Evolutionary conservation across 1,140 invertebrate genomes (phyloP).

Genomic region (Sycophila sp.): DNA sequence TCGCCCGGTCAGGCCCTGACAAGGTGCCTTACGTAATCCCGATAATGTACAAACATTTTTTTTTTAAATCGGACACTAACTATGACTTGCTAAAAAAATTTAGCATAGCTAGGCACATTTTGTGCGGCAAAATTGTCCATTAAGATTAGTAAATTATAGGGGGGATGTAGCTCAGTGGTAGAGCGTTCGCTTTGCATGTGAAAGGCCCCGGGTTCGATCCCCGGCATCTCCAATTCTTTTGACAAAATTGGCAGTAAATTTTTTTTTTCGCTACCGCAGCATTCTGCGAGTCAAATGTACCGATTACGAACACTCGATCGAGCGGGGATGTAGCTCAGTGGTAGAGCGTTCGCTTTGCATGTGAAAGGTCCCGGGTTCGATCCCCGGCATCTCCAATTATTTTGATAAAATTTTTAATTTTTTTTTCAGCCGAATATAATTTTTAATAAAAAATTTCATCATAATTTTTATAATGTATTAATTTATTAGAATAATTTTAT

Average conservation of each 20-base stretch:
- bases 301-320: no score
- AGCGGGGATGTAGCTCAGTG: conserved; percentile 65
- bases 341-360: conserved; percentile 78
- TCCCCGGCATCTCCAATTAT: conserved; percentile 74
- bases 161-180: conserved; percentile 67
- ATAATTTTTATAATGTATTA: neutral
- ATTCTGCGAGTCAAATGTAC: no score
- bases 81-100: no score
- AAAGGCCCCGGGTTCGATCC: conserved; percentile 79
- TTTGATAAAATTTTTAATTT: conserved; percentile 43
- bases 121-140: no score
- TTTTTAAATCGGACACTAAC: no score
- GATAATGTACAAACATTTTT: no score
- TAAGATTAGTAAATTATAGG: no score
- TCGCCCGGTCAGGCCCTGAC: no score
- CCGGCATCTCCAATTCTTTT: conserved; percentile 72
- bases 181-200: conserved; percentile 80
- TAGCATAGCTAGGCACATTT: no score
- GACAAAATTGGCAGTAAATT: neutral
- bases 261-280: no score
- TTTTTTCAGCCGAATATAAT: neutral
- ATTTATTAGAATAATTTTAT: neutral
- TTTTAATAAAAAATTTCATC: neutral
- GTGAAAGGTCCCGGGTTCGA: conserved; percentile 79
- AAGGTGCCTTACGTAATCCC: no score